Evolutionary conservation across 2,113 vertebrate species (phyloP), one percentile per base, ranked within the genome.

Genomic region (Podocnemis expansa): DNA sequence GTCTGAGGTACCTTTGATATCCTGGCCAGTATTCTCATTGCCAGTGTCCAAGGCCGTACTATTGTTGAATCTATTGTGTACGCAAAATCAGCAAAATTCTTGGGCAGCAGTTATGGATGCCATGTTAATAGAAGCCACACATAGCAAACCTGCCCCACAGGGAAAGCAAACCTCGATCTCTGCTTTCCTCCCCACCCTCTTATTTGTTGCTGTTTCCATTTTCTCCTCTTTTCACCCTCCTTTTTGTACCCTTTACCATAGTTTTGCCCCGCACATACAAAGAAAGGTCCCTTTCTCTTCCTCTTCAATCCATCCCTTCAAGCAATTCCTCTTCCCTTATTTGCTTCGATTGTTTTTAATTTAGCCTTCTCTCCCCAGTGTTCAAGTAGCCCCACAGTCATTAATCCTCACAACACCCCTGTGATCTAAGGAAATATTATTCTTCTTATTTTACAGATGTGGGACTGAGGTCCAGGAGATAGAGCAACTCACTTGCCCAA

Each of bases 371-470:
- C 91, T 82, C 75, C 89, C 89, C 91, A 85, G 89, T 86, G 84
- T 87, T 93, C 70, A 41, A 88, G 93, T 94, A 85, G 91, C n/a
- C 55, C 75, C 70, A 38, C 1, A 21, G 82, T 41, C 93, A 92
- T 84, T 0, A 41, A 41, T 95, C 95, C 95, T 95, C 82, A 29
- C 0, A 79, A 10, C 79, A 49, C 76, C 29, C 85, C 89, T 60
- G 75, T 85, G 85, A 89, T 83, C 51, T 45, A 55, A 31, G 41
- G 92, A 88, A 94, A 83, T 96, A 94, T 96, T 54, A 88, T 75
- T 93, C 95, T 89, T 91, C 87, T 54, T 89, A 41, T 93, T 94
- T 94, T 76, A 43, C 81, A 83, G 89, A 87, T 92, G 1, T 89
- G 73, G 84, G 91, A 56, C 73, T 84, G 80, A 49, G 87, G 91